Evolutionary conservation across 1,140 invertebrate genomes (phyloP), one percentile per base, ranked within the genome.

Genomic region (Ericerus pela): DNA sequence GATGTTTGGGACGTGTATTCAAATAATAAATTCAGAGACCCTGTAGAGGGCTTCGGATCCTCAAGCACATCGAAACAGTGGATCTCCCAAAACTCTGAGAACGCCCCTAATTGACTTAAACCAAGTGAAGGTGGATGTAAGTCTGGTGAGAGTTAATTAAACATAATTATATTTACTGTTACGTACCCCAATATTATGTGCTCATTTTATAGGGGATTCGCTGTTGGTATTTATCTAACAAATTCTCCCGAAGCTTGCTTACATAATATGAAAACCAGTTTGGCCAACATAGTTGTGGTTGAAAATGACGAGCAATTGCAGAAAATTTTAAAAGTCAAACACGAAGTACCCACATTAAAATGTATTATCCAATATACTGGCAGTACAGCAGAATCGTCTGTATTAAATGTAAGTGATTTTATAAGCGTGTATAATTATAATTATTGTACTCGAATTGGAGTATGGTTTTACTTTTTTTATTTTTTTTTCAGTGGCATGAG

Each of bases 141-240:
- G n/a, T n/a, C n/a, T n/a, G n/a, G n/a, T n/a, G n/a, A n/a, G n/a
- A n/a, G n/a, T n/a, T n/a, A n/a, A n/a, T n/a, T n/a, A n/a, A n/a
- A n/a, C n/a, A n/a, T n/a, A n/a, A n/a, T n/a, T n/a, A n/a, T n/a
- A n/a, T n/a, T n/a, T n/a, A n/a, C n/a, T n/a, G n/a, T n/a, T 53
- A 53, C 20, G 51, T 53, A 8, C 51, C 37, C 26, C 26, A 47
- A 31, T 59, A 38, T 43, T 58, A 51, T 58, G 58, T 58, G n/a
- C 63, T 67, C 54, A 63, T 67, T 61, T 69, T 70, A 51, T 62
- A 88, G 88, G 57, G 91, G 90, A 52, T 80, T 92, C 60, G 82
- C 84, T 31, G 80, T 82, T 33, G 91, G 92, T 56, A 89, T 95
- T 65, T 95, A 96, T 68, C 88, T 89, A 14, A 95, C 90, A 36